These are phyloP conservation scores for Amphiprion clarkii DNA, from an alignment of 2,797 vertebrate genomes.

Conservation along the genomic window DNA sequence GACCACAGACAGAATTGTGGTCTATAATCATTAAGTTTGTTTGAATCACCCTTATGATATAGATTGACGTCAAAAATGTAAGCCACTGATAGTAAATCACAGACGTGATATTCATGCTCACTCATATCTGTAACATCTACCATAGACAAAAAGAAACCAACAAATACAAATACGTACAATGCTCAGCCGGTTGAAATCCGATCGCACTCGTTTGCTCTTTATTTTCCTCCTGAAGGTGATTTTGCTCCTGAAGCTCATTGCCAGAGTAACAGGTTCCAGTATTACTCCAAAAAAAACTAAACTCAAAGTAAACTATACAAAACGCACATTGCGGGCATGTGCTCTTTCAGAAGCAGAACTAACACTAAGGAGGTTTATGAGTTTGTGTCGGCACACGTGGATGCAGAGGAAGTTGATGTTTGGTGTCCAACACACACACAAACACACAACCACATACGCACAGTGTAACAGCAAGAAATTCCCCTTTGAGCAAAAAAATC, in stretches of 20 bases:
- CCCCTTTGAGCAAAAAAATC: conserved; percentile 19
- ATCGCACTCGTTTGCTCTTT: conserved; percentile 86
- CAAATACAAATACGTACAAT: conserved; percentile 91
- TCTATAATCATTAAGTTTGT: not conserved
- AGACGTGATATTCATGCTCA: not conserved
- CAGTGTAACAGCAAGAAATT: conserved; percentile 31
- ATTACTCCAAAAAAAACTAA: not conserved
- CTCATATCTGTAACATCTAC: too few relatives aligned
- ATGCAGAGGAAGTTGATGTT: conserved; percentile 81
- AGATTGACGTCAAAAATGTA: not conserved
- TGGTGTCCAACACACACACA: conserved; percentile 61
- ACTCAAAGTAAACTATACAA: conserved; percentile 47
- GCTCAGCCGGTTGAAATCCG: conserved; percentile 88
- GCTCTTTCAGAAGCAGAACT: conserved; percentile 76
- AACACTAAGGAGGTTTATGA: conserved; percentile 37
- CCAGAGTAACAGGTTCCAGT: conserved; percentile 6
- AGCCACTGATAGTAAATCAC: not conserved
- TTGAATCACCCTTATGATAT: conserved; percentile 15
- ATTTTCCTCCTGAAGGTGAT: conserved; percentile 91
- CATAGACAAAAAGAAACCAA: conserved; percentile 12
- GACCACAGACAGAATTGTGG: not conserved
- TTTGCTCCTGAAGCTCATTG: conserved; percentile 94
- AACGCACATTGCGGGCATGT: conserved; percentile 24
- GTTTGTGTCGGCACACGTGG: conserved; percentile 71
- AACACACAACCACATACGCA: conserved; percentile 1